Base-by-base conservation (phyloP, 2,797 vertebrate genomes). In the Hoplostethus atlanticus region DNA sequence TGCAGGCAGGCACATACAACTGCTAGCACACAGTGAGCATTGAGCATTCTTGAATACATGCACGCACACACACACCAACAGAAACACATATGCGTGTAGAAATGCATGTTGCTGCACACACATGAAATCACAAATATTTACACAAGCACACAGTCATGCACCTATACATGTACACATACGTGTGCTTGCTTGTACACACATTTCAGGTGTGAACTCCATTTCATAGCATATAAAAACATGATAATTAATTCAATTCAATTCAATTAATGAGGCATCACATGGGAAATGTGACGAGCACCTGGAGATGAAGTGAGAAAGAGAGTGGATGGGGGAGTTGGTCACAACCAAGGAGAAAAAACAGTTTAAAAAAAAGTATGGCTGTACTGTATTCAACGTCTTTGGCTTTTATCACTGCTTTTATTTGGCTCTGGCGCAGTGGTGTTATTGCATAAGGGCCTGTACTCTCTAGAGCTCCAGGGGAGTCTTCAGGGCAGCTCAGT, bases 361-460 rank as follows among this genome's bases (percentile, higher is more conserved):
- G 46, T 16, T 48, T 36, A 11, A 67, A 68, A 15, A 51, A 25
- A 65, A 58, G 40, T 15, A 69, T 42, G 47, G 40, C 56, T 68
- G 12, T 38, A 25, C 40, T 21, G 21, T 61, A 71, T 15, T 79
- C 53, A 30, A 53, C 31, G 57, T 68, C 36, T 59, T 54, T 67
- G 60, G 46, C 59, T 75, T 64, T 76, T 46, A 57, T 48, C 42
- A n/a, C 55, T 68, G 56, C 76, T 74, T 79, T 57, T 73, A 75
- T 74, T 84, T 60, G 11, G 79, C 57, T 79, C 64, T 9, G 21
- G 50, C 50, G 3, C 50, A 28, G 50, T 17, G 0, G 42, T 76
- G 51, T 72, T 71, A 85, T 88, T 88, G 71, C 71, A 69, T 88
- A 76, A 82, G 85, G 83, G 87, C 76, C 80, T 62, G 77, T 57